phyloP scores from a whole-genome alignment of 2,797 vertebrate genomes.

The Gallirallus australis region DNA sequence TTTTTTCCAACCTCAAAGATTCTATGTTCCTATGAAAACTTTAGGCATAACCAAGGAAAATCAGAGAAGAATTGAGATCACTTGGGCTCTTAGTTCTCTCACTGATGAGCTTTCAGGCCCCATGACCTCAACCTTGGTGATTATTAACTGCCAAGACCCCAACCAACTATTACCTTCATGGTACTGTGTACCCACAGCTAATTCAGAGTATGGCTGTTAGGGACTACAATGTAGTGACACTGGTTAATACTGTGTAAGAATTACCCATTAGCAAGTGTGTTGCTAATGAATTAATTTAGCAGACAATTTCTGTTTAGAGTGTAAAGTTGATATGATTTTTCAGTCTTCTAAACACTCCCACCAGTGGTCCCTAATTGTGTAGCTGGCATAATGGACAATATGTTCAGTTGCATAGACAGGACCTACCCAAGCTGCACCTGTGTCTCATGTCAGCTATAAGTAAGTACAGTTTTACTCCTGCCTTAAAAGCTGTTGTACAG shows the following conservation, averaged over 20 bases:
- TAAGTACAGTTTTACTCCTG: background rate
- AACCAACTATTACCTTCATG: background rate
- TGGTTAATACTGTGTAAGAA: background rate
- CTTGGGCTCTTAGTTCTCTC: background rate
- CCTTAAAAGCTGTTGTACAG: background rate
- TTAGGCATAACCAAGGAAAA: background rate
- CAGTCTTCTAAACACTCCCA: background rate
- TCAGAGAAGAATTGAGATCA: background rate
- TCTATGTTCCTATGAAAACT: background rate
- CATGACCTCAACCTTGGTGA: background rate
- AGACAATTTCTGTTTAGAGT: background rate
- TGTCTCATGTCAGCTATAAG: background rate
- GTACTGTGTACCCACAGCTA: background rate
- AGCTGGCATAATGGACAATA: background rate
- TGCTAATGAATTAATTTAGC: background rate
- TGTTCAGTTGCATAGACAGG: background rate
- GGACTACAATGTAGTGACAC: background rate
- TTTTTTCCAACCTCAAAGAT: too few relatives aligned
- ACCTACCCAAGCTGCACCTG: background rate
- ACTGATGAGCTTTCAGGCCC: background rate
- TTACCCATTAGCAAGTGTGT: background rate
- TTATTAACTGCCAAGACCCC: rapidly evolving
- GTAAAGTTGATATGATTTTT: background rate
- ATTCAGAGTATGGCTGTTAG: background rate
- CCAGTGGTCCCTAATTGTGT: background rate